Percentiles rank a stretch among this genome's conserved stretches.
Conservation (phyloP, 1,140 invertebrate species). For the Gonatopus flavifemur region DNA sequence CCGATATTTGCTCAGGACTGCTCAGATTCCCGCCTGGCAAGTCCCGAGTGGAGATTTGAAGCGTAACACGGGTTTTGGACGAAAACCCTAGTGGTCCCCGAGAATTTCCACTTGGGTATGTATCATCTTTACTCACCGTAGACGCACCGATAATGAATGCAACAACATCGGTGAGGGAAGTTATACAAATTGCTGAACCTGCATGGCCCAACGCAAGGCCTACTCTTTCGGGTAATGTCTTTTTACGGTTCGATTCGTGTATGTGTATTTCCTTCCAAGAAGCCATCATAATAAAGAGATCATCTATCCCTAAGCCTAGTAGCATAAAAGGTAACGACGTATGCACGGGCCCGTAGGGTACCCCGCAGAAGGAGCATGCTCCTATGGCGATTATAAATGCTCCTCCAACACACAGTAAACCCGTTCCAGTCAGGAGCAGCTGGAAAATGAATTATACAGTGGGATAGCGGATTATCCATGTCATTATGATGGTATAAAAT, state of each 20-base stretch:
- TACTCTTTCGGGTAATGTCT: constrained; percentile 63
- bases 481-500: no score
- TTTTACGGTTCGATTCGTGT: constrained; percentile 52
- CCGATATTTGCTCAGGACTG: constrained; percentile 12
- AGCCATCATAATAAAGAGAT: constrained; percentile 81
- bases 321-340: constrained; percentile 79
- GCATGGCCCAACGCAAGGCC: constrained; percentile 74
- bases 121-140: constrained; percentile 63
- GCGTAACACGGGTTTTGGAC: background rate
- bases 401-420: constrained; percentile 73
- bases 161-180: constrained; percentile 80
- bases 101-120: no score
- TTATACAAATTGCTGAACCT: constrained; percentile 81
- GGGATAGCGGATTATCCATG: no score
- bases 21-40: no score
- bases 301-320: constrained; percentile 78
- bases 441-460: no score
- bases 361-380: constrained; percentile 71
- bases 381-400: constrained; percentile 74
- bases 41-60: no score
- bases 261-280: constrained; percentile 65
- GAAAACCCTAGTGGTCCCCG: no score
- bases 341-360: constrained; percentile 81
- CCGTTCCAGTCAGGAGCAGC: constrained; percentile 57
- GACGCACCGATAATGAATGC: constrained; percentile 74